Evolutionary conservation across 2,888 invertebrate genomes (phyloP), one percentile per base, ranked within the genome.

Genomic region (Eumerus sabulonum): DNA sequence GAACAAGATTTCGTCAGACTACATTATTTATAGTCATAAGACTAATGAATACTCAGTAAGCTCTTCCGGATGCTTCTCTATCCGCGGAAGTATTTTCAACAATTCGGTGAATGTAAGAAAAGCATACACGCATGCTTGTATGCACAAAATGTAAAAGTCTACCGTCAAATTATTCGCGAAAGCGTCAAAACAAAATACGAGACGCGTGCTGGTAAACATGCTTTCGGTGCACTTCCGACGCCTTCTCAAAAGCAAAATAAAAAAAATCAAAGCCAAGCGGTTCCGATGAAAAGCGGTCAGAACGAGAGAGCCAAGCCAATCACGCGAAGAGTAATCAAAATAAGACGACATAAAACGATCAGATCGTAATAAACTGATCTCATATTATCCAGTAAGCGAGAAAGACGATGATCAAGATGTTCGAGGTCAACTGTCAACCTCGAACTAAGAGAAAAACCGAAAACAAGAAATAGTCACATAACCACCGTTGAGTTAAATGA

Each of bases 391-490:
- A 42, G 44, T n/a, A 18, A 54, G 7, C 2, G 60, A 54, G 44
- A 14, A 35, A 14, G 67, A 62, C 18, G 71, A 70, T 11, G 12
- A 48, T 19, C 12, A 60, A 27, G 27, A 27, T 7, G 27, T 27
- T 27, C 66, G 54, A 67, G 77, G 77, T 45, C 73, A 77, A 48
- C 9, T 36, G 12, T 17, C 53, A 62, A 59, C 77, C 77, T 73
- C 62, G 77, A 72, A 64, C 48, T 1, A 47, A 53, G 67, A 48
- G 63, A 57, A 70, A 64, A 76, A 70, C 53, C n/a, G 45, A 63
- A 68, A 77, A 73, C 40, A 27, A 51, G 35, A 63, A 63, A 73
- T 68, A 53, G 77, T 77, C 77, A 77, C 77, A 77, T 77, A 67
- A 62, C 27, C 19, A 53, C 38, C 16, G 45, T 11, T 44, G 36